Evolutionary conservation across 2,797 vertebrate species (phyloP).

Genomic region (Sebastes trivittatus): DNA sequence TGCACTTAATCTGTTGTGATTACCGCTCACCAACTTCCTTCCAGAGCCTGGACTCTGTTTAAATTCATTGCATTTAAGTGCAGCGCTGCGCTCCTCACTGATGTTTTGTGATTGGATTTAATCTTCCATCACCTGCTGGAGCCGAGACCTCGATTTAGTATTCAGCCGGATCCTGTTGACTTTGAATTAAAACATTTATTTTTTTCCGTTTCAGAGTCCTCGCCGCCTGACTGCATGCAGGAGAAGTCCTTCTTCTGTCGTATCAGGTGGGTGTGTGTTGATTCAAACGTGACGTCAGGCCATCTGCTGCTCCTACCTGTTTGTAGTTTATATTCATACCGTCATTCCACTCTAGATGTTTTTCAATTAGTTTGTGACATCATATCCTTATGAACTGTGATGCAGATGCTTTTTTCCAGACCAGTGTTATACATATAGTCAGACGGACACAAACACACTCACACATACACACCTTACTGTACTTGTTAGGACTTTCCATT

Average conservation of each 20-base stretch:
- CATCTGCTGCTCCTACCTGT: constrained; percentile 61
- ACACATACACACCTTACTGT: neutral
- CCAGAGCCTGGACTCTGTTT: neutral
- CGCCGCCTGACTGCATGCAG: constrained; percentile 86
- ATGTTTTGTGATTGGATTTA: constrained; percentile 34
- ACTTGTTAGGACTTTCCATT: neutral
- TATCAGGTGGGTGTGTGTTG: constrained; percentile 86
- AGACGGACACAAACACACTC: neutral
- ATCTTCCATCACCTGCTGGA: neutral
- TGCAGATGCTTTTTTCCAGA: constrained; percentile 50
- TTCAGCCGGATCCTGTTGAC: neutral
- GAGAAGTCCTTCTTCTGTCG: constrained; percentile 99
- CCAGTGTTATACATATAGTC: constrained; percentile 1
- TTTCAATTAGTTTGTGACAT: constrained; percentile 62
- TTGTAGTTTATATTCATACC: constrained; percentile 59
- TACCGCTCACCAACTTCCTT: neutral
- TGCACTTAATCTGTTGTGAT: neutral
- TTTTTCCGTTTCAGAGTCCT: constrained; percentile 74
- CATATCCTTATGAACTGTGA: constrained; percentile 27
- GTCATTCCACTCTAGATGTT: constrained; percentile 43
- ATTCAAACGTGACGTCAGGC: neutral
- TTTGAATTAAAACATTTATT: constrained; percentile 61
- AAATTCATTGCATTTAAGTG: constrained; percentile 23
- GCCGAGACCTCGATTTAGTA: neutral
- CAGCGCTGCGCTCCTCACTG: neutral